Percentiles rank a stretch among this genome's conserved stretches.
Evolutionary conservation across 2,113 vertebrate species (phyloP).

Genomic region (Climacteris rufus): DNA sequence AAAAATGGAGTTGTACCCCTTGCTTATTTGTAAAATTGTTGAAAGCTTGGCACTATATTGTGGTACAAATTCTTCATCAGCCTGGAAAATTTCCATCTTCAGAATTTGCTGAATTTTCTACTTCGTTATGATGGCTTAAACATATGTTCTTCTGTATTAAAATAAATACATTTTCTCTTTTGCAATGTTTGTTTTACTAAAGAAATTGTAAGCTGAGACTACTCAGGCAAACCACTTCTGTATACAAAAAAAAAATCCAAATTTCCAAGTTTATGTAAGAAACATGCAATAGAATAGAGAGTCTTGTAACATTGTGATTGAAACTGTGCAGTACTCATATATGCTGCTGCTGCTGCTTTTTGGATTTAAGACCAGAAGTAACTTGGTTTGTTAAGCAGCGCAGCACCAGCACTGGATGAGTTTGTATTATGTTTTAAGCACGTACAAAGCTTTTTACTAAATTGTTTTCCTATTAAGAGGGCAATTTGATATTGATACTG

Average conservation of each 20-base stretch:
- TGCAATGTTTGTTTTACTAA: background rate
- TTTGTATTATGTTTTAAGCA: background rate
- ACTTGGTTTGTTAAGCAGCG: background rate
- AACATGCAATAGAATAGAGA: background rate
- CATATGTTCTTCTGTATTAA: background rate
- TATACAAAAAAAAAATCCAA: background rate
- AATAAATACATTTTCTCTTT: background rate
- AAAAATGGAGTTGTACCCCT: background rate
- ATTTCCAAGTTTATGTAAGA: background rate
- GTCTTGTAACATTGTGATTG: background rate
- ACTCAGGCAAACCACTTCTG: slow-evolving; percentile 16
- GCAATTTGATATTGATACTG: slow-evolving; percentile 4
- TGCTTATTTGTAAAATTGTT: background rate
- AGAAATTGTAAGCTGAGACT: background rate
- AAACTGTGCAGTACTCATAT: background rate
- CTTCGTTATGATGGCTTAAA: background rate
- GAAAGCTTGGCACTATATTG: background rate
- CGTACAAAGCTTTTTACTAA: background rate
- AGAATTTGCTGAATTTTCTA: background rate
- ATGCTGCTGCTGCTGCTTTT: slow-evolving; percentile 25
- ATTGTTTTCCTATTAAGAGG: slow-evolving; percentile 5
- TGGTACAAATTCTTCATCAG: slow-evolving; percentile 21
- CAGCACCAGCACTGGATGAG: background rate
- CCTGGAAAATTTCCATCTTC: background rate
- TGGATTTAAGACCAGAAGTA: background rate